Percentiles rank a stretch among this genome's conserved stretches.
Evolutionary conservation across 2,888 invertebrate genomes (phyloP).

Genomic region (Pecten maximus): DNA sequence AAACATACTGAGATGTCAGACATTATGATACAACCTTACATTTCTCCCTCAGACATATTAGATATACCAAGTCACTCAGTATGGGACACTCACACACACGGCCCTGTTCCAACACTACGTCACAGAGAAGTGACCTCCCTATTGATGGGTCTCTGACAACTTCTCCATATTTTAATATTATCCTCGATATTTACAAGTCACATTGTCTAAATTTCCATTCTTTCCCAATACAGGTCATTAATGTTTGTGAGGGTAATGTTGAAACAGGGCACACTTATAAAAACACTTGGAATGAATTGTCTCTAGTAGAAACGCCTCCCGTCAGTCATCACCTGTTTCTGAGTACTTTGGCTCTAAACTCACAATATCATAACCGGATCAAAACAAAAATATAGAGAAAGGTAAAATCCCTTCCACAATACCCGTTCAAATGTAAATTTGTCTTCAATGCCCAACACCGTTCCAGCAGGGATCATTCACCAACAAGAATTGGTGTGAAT

Average conservation of each 20-base stretch:
- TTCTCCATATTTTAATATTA: no score
- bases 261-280: background rate
- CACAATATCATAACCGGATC: background rate
- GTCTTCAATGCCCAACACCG: background rate
- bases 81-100: background rate
- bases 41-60: background rate
- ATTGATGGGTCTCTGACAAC: no score
- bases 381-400: background rate
- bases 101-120: background rate
- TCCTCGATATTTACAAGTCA: no score
- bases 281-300: slow-evolving; percentile 14
- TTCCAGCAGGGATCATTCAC: background rate
- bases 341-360: background rate
- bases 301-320: background rate
- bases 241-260: background rate
- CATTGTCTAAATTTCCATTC: no score
- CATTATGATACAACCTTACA: background rate
- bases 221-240: no score
- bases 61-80: background rate
- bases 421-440: background rate
- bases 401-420: background rate
- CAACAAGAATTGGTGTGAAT: no score
- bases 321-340: background rate
- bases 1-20: background rate
- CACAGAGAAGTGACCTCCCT: background rate